phyloP scores from a whole-genome alignment of 1,140 invertebrate species.

The Bombyx mori region DNA sequence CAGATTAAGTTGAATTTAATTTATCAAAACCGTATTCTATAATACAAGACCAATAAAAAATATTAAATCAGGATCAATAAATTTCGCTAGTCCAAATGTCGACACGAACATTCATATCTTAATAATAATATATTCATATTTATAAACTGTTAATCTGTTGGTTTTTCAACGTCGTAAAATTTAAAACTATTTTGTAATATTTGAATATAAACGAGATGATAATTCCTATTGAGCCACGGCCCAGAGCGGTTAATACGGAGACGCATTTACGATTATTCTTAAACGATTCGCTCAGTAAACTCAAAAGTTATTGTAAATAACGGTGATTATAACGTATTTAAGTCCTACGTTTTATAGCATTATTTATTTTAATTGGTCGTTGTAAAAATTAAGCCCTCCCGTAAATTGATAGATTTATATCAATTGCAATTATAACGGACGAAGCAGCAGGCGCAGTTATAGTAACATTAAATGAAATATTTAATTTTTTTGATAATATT shows the following conservation, averaged over 20 bases:
- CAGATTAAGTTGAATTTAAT: too few relatives aligned
- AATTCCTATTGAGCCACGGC: constrained; percentile 16
- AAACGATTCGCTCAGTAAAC: constrained; percentile 19
- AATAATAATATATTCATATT: constrained; percentile 16
- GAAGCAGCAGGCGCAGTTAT: too few relatives aligned
- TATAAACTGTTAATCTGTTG: constrained; percentile 23
- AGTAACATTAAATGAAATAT: too few relatives aligned
- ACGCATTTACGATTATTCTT: constrained; percentile 27
- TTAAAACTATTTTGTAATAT: constrained; percentile 11
- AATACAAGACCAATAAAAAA: too few relatives aligned
- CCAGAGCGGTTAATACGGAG: constrained; percentile 12
- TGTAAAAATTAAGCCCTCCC: too few relatives aligned
- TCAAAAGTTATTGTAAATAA: too few relatives aligned
- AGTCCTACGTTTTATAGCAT: background rate
- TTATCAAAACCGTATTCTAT: too few relatives aligned
- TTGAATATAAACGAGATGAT: constrained; percentile 23
- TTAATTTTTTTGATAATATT: too few relatives aligned
- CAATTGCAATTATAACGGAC: too few relatives aligned
- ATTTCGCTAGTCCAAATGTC: constrained; percentile 4
- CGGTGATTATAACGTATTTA: too few relatives aligned
- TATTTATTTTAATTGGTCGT: background rate
- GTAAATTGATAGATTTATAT: too few relatives aligned
- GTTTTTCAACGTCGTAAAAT: constrained; percentile 18
- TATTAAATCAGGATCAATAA: constrained; percentile 3
- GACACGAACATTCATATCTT: constrained; percentile 11